Evolutionary conservation across 2,113 vertebrate species (phyloP).

Genomic region (Synchiropus splendidus): DNA sequence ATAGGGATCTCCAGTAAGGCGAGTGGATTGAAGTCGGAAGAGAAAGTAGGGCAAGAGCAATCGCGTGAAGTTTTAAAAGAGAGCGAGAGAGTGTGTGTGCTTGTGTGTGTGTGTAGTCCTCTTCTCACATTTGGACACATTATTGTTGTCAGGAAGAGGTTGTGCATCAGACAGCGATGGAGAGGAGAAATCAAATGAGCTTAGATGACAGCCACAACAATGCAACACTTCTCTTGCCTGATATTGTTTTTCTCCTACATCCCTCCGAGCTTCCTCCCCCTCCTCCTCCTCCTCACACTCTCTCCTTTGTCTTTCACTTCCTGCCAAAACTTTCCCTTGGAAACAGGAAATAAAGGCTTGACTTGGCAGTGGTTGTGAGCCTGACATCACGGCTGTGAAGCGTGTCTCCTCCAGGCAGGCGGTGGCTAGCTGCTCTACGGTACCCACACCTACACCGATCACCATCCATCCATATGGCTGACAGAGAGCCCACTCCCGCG

Average conservation of each 20-base stretch:
- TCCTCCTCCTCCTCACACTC: constrained; percentile 1
- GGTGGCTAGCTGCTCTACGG: constrained; percentile 31
- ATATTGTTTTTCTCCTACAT: constrained; percentile 50
- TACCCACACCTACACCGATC: constrained; percentile 16
- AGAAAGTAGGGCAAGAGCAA: constrained; percentile 37
- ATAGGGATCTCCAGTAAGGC: constrained; percentile 40
- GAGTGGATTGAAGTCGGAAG: constrained; percentile 23
- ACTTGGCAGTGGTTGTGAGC: constrained; percentile 40
- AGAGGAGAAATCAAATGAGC: constrained; percentile 51
- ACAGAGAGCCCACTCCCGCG: constrained; percentile 32
- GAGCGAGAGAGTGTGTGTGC: constrained; percentile 18
- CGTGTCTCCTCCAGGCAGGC: constrained; percentile 25
- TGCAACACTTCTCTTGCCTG: constrained; percentile 21
- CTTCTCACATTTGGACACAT: constrained; percentile 29
- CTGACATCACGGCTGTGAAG: constrained; percentile 34
- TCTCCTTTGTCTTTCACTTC: constrained; percentile 27
- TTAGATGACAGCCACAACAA: constrained; percentile 49
- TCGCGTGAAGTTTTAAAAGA: constrained; percentile 19
- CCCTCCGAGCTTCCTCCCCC: constrained; percentile 13
- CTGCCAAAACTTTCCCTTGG: constrained; percentile 49
- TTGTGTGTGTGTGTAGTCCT: constrained; percentile 7
- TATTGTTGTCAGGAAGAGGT: constrained; percentile 40
- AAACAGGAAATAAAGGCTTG: constrained; percentile 40
- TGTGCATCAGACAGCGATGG: constrained; percentile 39
- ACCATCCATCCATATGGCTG: constrained; percentile 28